Evolutionary conservation across 23 tunicate genomes (phyloP).

Genomic region (Corella eumyota): DNA sequence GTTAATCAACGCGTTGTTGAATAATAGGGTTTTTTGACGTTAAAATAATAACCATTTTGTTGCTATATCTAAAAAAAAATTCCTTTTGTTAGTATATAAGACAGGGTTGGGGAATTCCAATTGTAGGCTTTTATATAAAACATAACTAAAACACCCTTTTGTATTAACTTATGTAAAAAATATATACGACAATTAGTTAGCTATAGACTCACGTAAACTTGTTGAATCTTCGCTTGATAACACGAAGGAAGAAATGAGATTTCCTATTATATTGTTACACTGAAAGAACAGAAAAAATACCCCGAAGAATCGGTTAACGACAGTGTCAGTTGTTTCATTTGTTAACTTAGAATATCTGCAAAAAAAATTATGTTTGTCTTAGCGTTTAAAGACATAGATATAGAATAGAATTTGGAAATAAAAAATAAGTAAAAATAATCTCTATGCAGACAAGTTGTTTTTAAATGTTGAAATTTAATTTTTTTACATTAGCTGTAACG

Average conservation of each 20-base stretch:
- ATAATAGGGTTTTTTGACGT: too few relatives aligned
- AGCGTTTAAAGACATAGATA: too few relatives aligned
- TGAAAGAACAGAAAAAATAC: conserved; percentile 91
- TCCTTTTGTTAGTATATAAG: neutral
- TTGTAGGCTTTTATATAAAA: neutral
- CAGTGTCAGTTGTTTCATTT: conserved; percentile 48
- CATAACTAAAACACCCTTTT: too few relatives aligned
- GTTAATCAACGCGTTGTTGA: too few relatives aligned
- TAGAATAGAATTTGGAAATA: too few relatives aligned
- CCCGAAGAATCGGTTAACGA: conserved; percentile 88
- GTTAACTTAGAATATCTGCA: conserved; percentile 50
- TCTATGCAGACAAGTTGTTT: neutral
- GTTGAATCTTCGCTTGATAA: conserved; percentile 37
- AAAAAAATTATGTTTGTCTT: neutral
- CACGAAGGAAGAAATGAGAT: conserved; percentile 78
- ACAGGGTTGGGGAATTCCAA: neutral
- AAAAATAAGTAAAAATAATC: too few relatives aligned
- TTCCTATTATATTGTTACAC: conserved; percentile 68
- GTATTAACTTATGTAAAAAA: too few relatives aligned
- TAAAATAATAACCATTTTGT: too few relatives aligned
- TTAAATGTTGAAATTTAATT: neutral
- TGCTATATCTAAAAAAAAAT: too few relatives aligned
- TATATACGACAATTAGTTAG: too few relatives aligned
- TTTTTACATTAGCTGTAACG: too few relatives aligned
- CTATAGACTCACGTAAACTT: conserved; percentile 22